These are phyloP conservation scores for Podargus strigoides DNA, from an alignment of 2,797 vertebrate genomes.

Conservation along the genomic window DNA sequence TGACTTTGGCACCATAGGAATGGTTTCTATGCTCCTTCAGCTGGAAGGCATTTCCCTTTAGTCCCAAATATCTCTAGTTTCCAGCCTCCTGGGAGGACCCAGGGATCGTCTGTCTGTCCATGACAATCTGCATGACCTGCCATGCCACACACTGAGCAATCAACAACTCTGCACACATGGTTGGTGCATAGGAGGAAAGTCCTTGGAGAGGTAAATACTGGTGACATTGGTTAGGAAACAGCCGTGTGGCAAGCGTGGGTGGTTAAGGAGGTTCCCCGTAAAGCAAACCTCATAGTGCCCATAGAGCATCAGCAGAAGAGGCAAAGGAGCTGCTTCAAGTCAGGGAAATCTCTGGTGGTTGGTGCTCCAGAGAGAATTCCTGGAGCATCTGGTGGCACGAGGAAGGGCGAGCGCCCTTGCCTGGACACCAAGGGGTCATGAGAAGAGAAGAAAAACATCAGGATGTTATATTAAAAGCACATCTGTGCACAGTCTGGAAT, in stretches of 20 bases:
- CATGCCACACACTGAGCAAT: neutral
- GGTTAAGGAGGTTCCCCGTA: neutral
- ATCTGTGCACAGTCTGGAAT: constrained; percentile 71
- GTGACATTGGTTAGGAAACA: neutral
- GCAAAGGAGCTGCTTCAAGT: neutral
- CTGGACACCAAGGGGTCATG: constrained; percentile 60
- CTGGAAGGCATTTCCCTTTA: neutral
- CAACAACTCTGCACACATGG: neutral
- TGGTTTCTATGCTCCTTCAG: neutral
- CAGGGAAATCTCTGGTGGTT: neutral
- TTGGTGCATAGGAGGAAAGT: neutral
- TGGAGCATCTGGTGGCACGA: constrained; percentile 3
- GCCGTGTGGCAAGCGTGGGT: rapidly evolving
- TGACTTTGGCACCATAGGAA: neutral
- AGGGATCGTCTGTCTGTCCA: rapidly evolving
- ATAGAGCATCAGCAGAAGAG: neutral
- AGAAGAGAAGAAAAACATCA: constrained; percentile 63
- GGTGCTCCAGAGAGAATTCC: neutral
- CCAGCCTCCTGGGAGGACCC: neutral
- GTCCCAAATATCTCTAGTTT: neutral
- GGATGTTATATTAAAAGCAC: constrained; percentile 69
- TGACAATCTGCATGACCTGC: neutral
- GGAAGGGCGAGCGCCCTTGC: neutral
- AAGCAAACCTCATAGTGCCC: neutral
- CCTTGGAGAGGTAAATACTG: neutral